phyloP scores from a whole-genome alignment of 2,888 invertebrate genomes.

The Theretra japonica region DNA sequence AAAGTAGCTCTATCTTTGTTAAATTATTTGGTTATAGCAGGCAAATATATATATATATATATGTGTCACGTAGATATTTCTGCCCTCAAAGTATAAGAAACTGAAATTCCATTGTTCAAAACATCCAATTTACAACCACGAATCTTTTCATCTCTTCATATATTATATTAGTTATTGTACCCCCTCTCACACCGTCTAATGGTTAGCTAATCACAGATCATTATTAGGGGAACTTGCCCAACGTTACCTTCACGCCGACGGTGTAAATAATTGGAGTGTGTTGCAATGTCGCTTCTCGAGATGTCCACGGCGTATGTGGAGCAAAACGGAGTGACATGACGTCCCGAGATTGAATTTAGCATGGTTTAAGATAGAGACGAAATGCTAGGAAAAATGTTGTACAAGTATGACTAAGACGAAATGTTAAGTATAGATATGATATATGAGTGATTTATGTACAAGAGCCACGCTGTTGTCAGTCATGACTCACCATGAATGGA shows the following conservation, averaged over 20 bases:
- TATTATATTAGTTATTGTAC: neutral
- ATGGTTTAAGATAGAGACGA: slow-evolving; percentile 25
- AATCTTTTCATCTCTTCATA: neutral
- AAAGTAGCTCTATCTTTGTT: too few species aligned
- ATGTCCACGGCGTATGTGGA: slow-evolving; percentile 72
- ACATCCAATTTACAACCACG: neutral
- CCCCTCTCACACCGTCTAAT: neutral
- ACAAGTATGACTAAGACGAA: too few species aligned
- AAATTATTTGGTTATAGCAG: too few species aligned
- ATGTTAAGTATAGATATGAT: too few species aligned
- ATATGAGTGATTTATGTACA: too few species aligned
- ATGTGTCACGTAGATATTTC: too few species aligned
- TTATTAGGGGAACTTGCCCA: slow-evolving; percentile 43
- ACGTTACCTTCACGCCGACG: slow-evolving; percentile 58
- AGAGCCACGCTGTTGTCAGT: too few species aligned
- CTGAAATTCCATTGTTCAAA: neutral
- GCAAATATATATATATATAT: too few species aligned
- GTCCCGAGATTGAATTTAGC: slow-evolving; percentile 22
- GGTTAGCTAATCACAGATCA: slow-evolving; percentile 33
- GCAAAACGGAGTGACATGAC: slow-evolving; percentile 61
- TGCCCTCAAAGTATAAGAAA: neutral
- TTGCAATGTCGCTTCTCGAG: slow-evolving; percentile 64
- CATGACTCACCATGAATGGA: too few species aligned
- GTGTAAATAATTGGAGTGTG: slow-evolving; percentile 34
- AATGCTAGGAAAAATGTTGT: neutral